phyloP scores from a whole-genome alignment of 2,797 vertebrate species.

The Synanceia verrucosa region DNA sequence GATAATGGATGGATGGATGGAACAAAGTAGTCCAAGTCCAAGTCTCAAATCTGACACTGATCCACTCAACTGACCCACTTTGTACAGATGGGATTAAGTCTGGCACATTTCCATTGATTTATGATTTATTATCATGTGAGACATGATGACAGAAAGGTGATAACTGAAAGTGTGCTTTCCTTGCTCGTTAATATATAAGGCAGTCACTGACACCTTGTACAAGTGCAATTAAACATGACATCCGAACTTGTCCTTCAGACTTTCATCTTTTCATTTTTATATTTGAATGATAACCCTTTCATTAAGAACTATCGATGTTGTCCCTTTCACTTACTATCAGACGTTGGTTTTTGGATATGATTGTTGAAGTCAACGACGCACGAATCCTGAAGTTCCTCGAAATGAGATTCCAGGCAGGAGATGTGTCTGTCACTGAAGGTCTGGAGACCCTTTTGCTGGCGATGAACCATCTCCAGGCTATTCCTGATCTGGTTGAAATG shows the following conservation, averaged over 20 bases:
- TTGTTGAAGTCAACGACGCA: constrained; percentile 77
- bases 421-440: constrained; percentile 79
- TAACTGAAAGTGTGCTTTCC: constrained; percentile 12
- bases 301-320: neutral
- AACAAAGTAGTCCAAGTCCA: constrained; percentile 10
- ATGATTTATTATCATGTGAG: constrained; percentile 34
- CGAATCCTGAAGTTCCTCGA: constrained; percentile 84
- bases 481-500: constrained; percentile 68
- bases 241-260: constrained; percentile 5
- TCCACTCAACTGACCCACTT: constrained; percentile 32
- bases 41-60: constrained; percentile 30
- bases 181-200: constrained; percentile 26
- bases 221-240: constrained; percentile 14
- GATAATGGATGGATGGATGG: too few species aligned
- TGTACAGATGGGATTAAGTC: constrained; percentile 21
- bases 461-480: constrained; percentile 77
- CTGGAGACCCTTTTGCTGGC: constrained; percentile 73
- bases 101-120: constrained; percentile 29
- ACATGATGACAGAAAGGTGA: constrained; percentile 22
- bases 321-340: constrained; percentile 69
- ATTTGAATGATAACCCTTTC: neutral
- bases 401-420: constrained; percentile 74
- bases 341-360: constrained; percentile 83
- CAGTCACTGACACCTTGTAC: constrained; percentile 3
- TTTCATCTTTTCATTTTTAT: neutral